Conservation (phyloP, 2,888 invertebrate genomes). For the Nymphalis urticae region DNA sequence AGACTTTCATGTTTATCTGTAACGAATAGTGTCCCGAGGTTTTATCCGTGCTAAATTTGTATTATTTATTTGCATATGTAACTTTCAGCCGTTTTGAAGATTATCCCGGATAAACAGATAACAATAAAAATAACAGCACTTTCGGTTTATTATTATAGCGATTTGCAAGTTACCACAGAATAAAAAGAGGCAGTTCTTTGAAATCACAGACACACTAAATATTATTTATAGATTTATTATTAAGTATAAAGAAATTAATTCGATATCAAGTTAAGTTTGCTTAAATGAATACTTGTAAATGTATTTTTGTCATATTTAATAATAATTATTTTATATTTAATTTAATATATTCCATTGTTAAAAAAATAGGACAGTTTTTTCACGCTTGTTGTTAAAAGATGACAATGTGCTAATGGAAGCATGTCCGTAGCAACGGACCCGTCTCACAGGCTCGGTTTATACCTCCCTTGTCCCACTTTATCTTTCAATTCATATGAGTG, state of each 20-base stretch:
- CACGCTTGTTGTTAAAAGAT: slow-evolving; percentile 43
- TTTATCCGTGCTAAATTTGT: neutral
- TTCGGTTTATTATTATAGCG: too few species aligned
- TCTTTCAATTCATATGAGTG: slow-evolving; percentile 15
- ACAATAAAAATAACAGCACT: too few species aligned
- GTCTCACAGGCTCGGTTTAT: slow-evolving; percentile 37
- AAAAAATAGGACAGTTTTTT: slow-evolving; percentile 27
- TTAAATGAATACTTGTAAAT: slow-evolving; percentile 21
- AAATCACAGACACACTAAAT: too few species aligned
- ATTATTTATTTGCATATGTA: too few species aligned
- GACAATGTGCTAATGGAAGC: slow-evolving; percentile 60
- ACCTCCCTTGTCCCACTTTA: slow-evolving; percentile 13
- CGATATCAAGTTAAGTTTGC: too few species aligned
- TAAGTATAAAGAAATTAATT: too few species aligned
- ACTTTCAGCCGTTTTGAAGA: too few species aligned
- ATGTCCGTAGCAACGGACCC: slow-evolving; percentile 44
- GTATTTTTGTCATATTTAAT: slow-evolving; percentile 9
- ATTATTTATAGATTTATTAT: too few species aligned
- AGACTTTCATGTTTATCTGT: neutral
- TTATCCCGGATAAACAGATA: too few species aligned
- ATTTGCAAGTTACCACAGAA: too few species aligned
- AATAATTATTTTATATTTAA: slow-evolving; percentile 19
- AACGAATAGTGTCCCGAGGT: neutral
- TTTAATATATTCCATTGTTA: slow-evolving; percentile 8
- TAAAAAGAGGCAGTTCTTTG: too few species aligned